Percentiles rank a stretch among this genome's conserved stretches.
Evolutionary conservation across 1,140 invertebrate species (phyloP).

Genomic region (Leptinotarsa undecemlineata): DNA sequence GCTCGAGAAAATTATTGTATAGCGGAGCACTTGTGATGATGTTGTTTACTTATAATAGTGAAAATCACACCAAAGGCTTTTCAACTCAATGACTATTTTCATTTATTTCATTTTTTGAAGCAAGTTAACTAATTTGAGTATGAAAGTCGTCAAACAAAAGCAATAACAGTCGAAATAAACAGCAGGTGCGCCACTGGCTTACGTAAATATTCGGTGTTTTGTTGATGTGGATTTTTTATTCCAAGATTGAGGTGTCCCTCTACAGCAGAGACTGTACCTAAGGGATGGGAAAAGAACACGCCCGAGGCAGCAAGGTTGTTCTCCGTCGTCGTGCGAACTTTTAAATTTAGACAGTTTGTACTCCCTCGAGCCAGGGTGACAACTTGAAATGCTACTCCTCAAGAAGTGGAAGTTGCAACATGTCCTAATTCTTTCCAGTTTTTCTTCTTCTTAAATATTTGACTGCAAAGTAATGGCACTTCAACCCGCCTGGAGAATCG

Average conservation of each 20-base stretch:
- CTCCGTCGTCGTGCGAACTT: constrained; percentile 22
- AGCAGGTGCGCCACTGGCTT: no score
- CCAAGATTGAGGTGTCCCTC: constrained; percentile 14
- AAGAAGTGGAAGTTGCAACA: background rate
- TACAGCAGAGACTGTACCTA: background rate
- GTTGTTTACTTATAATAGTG: no score
- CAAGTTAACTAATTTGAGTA: no score
- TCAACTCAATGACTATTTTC: no score
- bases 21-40: no score
- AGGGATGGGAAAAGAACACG: constrained; percentile 9
- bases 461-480: background rate
- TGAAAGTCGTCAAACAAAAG: no score
- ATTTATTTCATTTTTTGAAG: no score
- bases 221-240: constrained; percentile 2
- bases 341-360: constrained; percentile 23
- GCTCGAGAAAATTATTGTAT: no score
- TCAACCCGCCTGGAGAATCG: constrained; percentile 4
- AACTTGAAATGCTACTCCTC: constrained; percentile 8
- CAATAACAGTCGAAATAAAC: no score
- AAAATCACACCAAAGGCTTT: no score
- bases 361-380: constrained; percentile 4
- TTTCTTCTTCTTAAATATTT: constrained; percentile 4
- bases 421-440: background rate
- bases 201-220: background rate
- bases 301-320: background rate